Evolutionary conservation across 2,797 vertebrate genomes (phyloP), one percentile per base, ranked within the genome.

Genomic region (Nothura maculosa): DNA sequence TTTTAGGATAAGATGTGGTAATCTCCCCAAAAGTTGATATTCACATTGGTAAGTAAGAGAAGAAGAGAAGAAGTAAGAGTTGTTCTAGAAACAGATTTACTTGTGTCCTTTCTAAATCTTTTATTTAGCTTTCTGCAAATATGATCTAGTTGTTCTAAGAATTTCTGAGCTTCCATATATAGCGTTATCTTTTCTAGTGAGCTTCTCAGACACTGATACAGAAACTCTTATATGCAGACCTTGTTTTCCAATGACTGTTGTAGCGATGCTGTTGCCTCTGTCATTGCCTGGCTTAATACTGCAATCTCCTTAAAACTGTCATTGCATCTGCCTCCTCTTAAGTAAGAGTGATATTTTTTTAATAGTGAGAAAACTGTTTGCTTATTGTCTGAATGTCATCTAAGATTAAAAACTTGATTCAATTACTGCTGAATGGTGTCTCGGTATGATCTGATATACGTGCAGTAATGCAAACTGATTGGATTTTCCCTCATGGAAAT

Each of bases 401-500:
- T 43, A 19, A 92, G 86, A 96, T 90, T 73, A 92, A 95, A 87
- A 94, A 95, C 40, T 79, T 85, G 62, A 93, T 93, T 94, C 67
- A 81, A 60, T 93, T 95, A 62, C 70, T 92, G 68, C 34, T 72
- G 85, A 91, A 60, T 60, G 48, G 60, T 92, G 62, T 78, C 82
- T 93, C 28, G 1, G 38, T 73, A 48, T 86, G 77, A 76, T 80
- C 48, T 83, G 75, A 52, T 72, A 63, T 43, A 34, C 58, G 28
- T 52, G 48, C 38, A 61, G 77, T 90, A 84, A 86, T 12, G n/a
- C 1, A 2, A 92, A 74, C 77, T 91, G 80, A 89, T 92, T 96
- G 91, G 74, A 86, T 91, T 92, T 84, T 89, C 43, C 55, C 58
- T 12, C 5, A 30, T 62, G 60, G 80, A 92, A 80, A 79, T 45